phyloP scores from a whole-genome alignment of 2,113 vertebrate species.

The Coptodon rendalli region DNA sequence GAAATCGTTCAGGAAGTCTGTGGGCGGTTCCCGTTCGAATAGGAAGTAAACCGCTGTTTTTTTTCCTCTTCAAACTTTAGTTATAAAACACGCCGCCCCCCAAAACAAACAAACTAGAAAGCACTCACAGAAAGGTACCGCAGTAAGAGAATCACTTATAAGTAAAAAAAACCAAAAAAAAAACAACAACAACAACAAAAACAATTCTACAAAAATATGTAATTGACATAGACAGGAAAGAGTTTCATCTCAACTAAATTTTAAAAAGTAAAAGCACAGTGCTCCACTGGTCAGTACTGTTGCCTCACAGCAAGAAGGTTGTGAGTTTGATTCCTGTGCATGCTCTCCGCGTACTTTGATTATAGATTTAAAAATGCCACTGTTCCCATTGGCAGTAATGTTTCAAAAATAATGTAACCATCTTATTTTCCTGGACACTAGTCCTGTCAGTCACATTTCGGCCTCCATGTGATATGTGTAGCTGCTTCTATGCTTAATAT shows the following conservation, averaged over 20 bases:
- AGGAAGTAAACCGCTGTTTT: neutral
- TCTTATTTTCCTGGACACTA: no score
- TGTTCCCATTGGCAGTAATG: no score
- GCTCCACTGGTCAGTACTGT: neutral
- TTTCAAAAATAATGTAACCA: no score
- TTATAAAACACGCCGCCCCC: neutral
- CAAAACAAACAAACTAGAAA: neutral
- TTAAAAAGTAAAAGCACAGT: neutral
- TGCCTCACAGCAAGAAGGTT: neutral
- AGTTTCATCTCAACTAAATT: neutral
- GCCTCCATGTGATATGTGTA: no score
- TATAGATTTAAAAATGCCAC: no score
- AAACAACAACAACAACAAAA: neutral
- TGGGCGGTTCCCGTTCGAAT: neutral
- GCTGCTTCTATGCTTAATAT: no score
- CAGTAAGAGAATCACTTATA: accelerated
- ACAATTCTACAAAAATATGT: neutral
- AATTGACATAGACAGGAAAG: neutral
- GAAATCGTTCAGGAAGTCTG: neutral
- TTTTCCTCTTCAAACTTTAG: neutral
- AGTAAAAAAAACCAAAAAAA: neutral
- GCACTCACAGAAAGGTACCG: neutral
- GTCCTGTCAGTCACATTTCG: no score
- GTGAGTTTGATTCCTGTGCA: neutral
- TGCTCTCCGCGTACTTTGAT: no score